Percentiles rank a stretch among this genome's conserved stretches.
These are phyloP conservation scores for Falcaria lacertinaria DNA, from an alignment of 2,888 invertebrate species.

Conservation along the genomic window DNA sequence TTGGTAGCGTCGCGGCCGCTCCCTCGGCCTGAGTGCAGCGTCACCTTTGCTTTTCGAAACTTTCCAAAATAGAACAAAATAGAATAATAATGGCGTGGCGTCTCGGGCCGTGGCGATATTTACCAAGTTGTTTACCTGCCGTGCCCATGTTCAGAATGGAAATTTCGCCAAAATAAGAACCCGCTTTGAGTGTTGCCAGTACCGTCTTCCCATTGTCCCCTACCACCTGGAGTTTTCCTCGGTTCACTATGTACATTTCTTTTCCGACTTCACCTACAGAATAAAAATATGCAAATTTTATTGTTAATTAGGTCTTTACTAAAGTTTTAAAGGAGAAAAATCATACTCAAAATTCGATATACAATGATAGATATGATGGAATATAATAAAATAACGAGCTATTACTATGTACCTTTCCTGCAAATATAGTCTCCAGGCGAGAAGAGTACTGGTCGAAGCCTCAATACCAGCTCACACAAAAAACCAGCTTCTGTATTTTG, in stretches of 20 bases:
- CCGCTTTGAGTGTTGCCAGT: slow-evolving; percentile 97
- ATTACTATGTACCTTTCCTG: slow-evolving; percentile 89
- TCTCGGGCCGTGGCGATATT: slow-evolving; percentile 86
- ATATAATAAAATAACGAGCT: not conserved
- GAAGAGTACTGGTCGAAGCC: slow-evolving; percentile 96
- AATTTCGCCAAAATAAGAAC: slow-evolving; percentile 99
- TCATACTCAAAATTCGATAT: not conserved
- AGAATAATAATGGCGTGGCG: slow-evolving; percentile 77
- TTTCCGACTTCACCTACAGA: slow-evolving; percentile 97
- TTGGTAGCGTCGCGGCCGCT: slow-evolving; percentile 70
- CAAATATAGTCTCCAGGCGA: slow-evolving; percentile 99
- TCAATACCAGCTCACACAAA: slow-evolving; percentile 96
- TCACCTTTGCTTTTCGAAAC: slow-evolving; percentile 75
- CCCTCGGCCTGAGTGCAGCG: slow-evolving; percentile 79
- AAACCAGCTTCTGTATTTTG: slow-evolving; percentile 99
- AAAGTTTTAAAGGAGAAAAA: too few relatives aligned
- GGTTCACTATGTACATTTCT: slow-evolving; percentile 99
- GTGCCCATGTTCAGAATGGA: slow-evolving; percentile 99
- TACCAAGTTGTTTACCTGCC: slow-evolving; percentile 98
- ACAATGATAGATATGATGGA: not conserved
- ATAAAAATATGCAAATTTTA: too few relatives aligned
- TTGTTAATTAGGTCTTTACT: too few relatives aligned
- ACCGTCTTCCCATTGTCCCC: slow-evolving; percentile 97
- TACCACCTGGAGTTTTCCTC: slow-evolving; percentile 96
- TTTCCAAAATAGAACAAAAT: slow-evolving; percentile 63